These are phyloP conservation scores for Pseudomyrmex flavicornis DNA, from an alignment of 1,140 invertebrate genomes.

Conservation along the genomic window DNA sequence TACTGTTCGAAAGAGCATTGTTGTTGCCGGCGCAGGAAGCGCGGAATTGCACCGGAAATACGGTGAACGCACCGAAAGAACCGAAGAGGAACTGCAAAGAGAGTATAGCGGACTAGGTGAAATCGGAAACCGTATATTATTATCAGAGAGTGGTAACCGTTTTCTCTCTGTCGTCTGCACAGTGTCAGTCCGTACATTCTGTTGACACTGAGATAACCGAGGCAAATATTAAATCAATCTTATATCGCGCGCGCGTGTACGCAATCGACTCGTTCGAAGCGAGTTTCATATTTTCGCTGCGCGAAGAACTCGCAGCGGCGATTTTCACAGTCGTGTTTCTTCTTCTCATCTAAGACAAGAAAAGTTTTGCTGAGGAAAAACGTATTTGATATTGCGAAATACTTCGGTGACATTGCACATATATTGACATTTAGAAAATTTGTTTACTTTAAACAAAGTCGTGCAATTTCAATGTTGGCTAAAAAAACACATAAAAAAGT, in stretches of 20 bases:
- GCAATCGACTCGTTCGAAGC: conserved; percentile 26
- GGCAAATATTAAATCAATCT: conserved; percentile 56
- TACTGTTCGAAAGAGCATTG: conserved; percentile 40
- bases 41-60: conserved; percentile 68
- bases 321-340: not conserved
- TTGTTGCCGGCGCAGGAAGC: conserved; percentile 67
- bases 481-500: no score
- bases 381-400: conserved; percentile 15
- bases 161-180: conserved; percentile 26
- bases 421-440: no score
- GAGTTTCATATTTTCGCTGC: conserved; percentile 15
- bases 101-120: conserved; percentile 61
- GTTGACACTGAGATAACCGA: conserved; percentile 67
- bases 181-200: conserved; percentile 46
- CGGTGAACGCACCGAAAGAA: conserved; percentile 62
- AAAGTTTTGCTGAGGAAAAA: not conserved
- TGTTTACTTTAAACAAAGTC: no score
- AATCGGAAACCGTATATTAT: conserved; percentile 71
- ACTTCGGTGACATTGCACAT: not conserved
- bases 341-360: not conserved
- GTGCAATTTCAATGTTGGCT: no score
- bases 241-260: conserved; percentile 5
- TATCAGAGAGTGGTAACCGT: not conserved
- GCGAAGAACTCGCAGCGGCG: conserved; percentile 20
- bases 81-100: conserved; percentile 23